A percentile compares a stretch with the other conserved stretches of the same genome.
These are phyloP conservation scores for Hypselothyrea guttata DNA, from an alignment of 2,888 invertebrate genomes.

Conservation along the genomic window DNA sequence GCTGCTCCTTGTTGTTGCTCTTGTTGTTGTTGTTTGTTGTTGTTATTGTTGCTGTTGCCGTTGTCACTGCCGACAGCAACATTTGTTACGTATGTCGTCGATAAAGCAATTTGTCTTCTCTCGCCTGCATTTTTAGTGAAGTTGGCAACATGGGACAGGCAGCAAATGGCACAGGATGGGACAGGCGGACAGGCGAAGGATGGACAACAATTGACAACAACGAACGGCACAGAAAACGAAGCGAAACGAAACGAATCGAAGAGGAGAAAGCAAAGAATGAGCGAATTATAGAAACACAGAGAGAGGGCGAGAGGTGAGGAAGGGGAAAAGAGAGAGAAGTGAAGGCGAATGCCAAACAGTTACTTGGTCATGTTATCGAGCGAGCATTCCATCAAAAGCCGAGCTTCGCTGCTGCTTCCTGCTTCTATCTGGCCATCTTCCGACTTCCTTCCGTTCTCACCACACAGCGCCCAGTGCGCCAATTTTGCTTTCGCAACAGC, in stretches of 20 bases:
- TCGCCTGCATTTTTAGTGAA: slow-evolving; percentile 66
- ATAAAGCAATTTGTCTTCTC: slow-evolving; percentile 76
- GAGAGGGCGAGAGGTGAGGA: slow-evolving; percentile 3
- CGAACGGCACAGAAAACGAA: slow-evolving; percentile 41
- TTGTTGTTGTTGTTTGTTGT: slow-evolving; percentile 17
- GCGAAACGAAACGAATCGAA: slow-evolving; percentile 29
- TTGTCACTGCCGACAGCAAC: slow-evolving; percentile 77
- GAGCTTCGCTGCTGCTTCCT: slow-evolving; percentile 1
- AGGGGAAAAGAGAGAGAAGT: slow-evolving; percentile 5
- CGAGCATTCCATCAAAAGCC: slow-evolving; percentile 33
- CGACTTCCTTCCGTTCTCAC: slow-evolving; percentile 67
- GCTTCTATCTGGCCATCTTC: slow-evolving; percentile 25
- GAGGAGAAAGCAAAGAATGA: slow-evolving; percentile 1
- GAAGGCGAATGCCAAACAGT: slow-evolving; percentile 65
- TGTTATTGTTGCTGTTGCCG: slow-evolving; percentile 43
- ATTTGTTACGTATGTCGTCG: slow-evolving; percentile 77
- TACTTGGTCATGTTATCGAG: slow-evolving; percentile 72
- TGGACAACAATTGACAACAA: slow-evolving; percentile 69
- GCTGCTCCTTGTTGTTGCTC: slow-evolving; percentile 44
- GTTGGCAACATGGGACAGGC: slow-evolving; percentile 45
- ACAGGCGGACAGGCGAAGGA: slow-evolving; percentile 6
- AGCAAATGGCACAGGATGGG: slow-evolving; percentile 4
- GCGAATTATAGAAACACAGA: too few species aligned
- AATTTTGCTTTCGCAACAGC: slow-evolving; percentile 66
- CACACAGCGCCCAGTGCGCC: slow-evolving; percentile 60